Conservation (phyloP, 2,113 vertebrate species). For the Coptodon rendalli region DNA sequence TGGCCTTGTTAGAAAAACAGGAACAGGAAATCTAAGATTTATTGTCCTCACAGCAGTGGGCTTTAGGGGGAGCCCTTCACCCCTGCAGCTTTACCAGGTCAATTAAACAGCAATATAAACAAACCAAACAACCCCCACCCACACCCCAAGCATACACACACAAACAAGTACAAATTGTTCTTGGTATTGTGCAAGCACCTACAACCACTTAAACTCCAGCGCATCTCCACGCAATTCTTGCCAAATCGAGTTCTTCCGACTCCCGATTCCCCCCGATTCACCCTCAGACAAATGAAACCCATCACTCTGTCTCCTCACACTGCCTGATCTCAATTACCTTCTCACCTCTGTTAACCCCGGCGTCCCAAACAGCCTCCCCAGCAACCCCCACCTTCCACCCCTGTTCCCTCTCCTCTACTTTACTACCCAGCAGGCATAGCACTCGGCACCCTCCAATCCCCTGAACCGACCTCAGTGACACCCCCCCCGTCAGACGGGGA, state of each 20-base stretch:
- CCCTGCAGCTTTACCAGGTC: constrained; percentile 6
- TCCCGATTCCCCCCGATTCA: neutral
- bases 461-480: constrained; percentile 38
- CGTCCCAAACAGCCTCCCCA: constrained; percentile 4
- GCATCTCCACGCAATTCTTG: neutral
- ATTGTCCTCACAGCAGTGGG: constrained; percentile 6
- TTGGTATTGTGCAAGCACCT: neutral
- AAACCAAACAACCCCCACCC: neutral
- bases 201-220: neutral
- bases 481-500: neutral
- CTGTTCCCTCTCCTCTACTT: constrained; percentile 23
- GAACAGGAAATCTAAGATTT: constrained; percentile 38
- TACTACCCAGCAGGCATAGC: constrained; percentile 68
- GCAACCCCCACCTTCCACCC: constrained; percentile 18
- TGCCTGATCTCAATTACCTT: constrained; percentile 65
- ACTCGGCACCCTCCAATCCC: constrained; percentile 62
- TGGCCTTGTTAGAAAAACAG: neutral
- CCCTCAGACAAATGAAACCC: constrained; percentile 13
- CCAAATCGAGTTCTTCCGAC: neutral
- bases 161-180: neutral
- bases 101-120: constrained; percentile 10
- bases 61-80: constrained; percentile 29
- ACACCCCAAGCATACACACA: neutral
- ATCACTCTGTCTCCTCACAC: constrained; percentile 18
- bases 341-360: constrained; percentile 55